Percentiles rank a stretch among this genome's conserved stretches.
These are phyloP conservation scores for Salvelinus namaycush DNA, from an alignment of 2,113 vertebrate species.

Conservation along the genomic window DNA sequence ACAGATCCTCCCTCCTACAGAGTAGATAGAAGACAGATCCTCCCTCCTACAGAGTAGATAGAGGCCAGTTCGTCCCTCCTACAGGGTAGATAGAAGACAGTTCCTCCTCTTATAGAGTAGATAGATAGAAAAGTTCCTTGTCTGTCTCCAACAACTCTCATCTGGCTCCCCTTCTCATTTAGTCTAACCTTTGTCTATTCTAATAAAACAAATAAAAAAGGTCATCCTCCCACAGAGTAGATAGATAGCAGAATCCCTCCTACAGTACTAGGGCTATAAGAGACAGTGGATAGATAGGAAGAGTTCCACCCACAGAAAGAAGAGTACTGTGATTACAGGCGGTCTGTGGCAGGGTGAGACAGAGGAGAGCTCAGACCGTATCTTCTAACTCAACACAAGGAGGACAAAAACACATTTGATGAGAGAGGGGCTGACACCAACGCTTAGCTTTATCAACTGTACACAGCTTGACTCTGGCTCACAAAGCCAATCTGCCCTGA, in stretches of 20 bases:
- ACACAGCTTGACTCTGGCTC: slow-evolving; percentile 60
- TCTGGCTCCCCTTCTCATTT: too few relatives aligned
- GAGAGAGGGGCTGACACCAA: slow-evolving; percentile 38
- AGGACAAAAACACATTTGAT: slow-evolving; percentile 50
- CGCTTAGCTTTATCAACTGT: slow-evolving; percentile 61
- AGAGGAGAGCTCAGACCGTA: slow-evolving; percentile 35
- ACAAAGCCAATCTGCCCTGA: slow-evolving; percentile 34
- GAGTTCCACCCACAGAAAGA: slow-evolving; percentile 11
- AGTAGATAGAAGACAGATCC: not conserved
- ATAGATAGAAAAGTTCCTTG: too few relatives aligned
- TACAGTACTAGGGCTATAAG: too few relatives aligned
- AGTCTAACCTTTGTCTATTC: too few relatives aligned
- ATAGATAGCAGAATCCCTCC: too few relatives aligned
- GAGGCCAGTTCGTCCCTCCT: not conserved
- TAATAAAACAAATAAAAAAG: too few relatives aligned
- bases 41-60: too few relatives aligned
- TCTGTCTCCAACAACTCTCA: too few relatives aligned
- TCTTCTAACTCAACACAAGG: slow-evolving; percentile 38
- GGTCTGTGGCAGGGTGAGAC: slow-evolving; percentile 23
- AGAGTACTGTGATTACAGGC: slow-evolving; percentile 55
- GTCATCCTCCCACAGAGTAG: too few relatives aligned
- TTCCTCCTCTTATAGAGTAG: not conserved
- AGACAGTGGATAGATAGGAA: too few relatives aligned
- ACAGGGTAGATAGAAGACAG: not conserved
- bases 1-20: not conserved